phyloP scores from a whole-genome alignment of 2,888 invertebrate species.

The Lasioglossum oenotherae region DNA sequence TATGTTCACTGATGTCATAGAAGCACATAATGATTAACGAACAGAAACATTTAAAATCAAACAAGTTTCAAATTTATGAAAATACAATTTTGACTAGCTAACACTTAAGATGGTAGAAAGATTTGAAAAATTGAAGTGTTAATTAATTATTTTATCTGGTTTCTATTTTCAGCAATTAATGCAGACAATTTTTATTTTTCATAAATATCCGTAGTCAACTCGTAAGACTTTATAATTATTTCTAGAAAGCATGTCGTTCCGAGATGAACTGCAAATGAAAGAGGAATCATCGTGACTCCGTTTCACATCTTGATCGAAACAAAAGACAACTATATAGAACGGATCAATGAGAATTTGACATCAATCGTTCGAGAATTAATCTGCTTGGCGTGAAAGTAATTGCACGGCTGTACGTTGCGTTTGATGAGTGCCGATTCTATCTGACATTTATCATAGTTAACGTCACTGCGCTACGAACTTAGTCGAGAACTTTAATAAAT shows the following conservation, averaged over 20 bases:
- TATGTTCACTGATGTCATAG: neutral
- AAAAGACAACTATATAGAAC: too few relatives aligned
- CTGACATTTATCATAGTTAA: neutral
- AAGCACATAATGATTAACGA: neutral
- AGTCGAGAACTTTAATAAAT: neutral
- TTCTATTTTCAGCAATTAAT: too few relatives aligned
- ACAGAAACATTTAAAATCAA: neutral
- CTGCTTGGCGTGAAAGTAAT: neutral
- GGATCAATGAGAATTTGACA: constrained; percentile 6
- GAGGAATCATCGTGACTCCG: neutral
- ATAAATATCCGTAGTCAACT: neutral
- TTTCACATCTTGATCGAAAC: neutral
- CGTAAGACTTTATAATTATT: neutral
- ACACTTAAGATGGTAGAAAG: neutral
- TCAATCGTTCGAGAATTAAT: neutral
- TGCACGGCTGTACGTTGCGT: neutral
- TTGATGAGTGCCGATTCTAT: neutral
- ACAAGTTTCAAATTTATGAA: too few relatives aligned
- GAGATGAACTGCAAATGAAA: neutral
- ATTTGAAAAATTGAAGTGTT: neutral
- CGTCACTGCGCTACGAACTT: neutral
- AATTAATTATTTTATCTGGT: neutral
- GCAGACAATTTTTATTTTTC: neutral
- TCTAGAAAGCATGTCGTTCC: neutral
- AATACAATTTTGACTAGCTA: too few relatives aligned